Evolutionary conservation across 2,888 invertebrate genomes (phyloP).

Genomic region (Actias luna): DNA sequence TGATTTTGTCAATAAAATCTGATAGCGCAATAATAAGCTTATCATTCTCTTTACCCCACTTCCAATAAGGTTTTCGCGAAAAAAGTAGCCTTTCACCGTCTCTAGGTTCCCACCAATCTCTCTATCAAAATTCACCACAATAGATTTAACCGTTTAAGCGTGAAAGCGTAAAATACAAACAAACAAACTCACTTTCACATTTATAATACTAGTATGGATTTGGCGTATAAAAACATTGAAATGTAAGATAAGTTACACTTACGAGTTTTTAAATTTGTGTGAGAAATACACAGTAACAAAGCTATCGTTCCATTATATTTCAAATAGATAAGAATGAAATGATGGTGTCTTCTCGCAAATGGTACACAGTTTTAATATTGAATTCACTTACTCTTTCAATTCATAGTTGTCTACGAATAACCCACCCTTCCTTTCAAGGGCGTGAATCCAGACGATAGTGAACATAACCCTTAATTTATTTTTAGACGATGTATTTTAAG

Average conservation of each 20-base stretch:
- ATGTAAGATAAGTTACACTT: background rate
- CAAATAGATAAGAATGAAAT: background rate
- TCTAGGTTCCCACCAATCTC: too few species aligned
- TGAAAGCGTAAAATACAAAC: too few species aligned
- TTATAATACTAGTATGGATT: too few species aligned
- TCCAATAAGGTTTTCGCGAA: too few species aligned
- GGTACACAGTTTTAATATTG: background rate
- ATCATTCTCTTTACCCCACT: too few species aligned
- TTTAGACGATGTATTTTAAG: background rate
- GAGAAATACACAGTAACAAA: background rate
- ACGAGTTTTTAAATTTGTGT: background rate
- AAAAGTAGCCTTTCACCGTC: too few species aligned
- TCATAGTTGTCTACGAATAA: background rate
- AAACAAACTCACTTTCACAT: too few species aligned
- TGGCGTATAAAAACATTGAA: background rate
- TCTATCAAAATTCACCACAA: too few species aligned
- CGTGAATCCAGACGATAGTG: background rate
- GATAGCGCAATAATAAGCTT: too few species aligned
- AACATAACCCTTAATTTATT: background rate
- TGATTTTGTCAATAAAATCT: too few species aligned
- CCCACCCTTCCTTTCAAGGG: background rate
- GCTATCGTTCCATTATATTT: background rate
- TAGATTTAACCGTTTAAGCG: too few species aligned
- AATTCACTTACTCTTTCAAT: background rate
- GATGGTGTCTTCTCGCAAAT: background rate